phyloP scores from a whole-genome alignment of 1,140 invertebrate species.

The Callitettix versicolor region DNA sequence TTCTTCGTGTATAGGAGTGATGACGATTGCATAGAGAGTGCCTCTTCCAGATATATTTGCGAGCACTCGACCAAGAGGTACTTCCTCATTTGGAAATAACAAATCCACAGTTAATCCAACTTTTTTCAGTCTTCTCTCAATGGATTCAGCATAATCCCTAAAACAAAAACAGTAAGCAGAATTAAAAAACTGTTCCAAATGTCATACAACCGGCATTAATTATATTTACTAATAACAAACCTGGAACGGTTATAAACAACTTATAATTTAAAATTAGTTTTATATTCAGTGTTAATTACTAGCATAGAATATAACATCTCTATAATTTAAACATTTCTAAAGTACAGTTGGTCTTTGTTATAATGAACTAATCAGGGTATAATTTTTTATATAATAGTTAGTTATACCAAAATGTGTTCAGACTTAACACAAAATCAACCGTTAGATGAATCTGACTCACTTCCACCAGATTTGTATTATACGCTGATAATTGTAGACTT shows the following conservation, averaged over 20 bases:
- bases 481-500: no score
- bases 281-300: no score
- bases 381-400: no score
- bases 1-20: constrained; percentile 74
- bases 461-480: no score
- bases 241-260: background rate
- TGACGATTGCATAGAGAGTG: constrained; percentile 78
- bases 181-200: background rate
- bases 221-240: background rate
- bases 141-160: constrained; percentile 80
- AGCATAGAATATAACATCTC: no score
- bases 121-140: constrained; percentile 72
- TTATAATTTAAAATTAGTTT: no score
- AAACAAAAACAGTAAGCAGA: constrained; percentile 20
- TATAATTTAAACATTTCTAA: no score
- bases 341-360: no score
- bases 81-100: constrained; percentile 80
- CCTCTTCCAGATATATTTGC: constrained; percentile 76
- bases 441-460: no score
- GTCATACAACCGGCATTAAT: background rate
- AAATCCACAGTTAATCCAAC: constrained; percentile 72
- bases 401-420: no score
- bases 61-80: constrained; percentile 70
- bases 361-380: no score
- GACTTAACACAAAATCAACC: no score